Base-by-base conservation (phyloP, 1,140 invertebrate species). In the Sesamia nonagrioides region DNA sequence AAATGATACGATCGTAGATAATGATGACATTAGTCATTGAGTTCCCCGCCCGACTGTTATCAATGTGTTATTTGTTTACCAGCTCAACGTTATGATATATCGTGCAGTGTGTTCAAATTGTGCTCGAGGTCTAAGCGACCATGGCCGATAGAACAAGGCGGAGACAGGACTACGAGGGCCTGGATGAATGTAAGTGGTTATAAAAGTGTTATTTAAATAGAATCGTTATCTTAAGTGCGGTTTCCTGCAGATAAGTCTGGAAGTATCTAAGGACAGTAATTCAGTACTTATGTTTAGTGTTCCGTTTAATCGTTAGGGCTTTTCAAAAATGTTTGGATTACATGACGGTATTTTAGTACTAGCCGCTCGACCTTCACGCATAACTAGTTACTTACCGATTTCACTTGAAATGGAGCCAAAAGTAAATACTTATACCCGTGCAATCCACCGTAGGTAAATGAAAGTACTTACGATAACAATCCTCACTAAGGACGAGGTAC, bases 41-140 rank as follows among this genome's bases (percentile, higher is more conserved):
- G 42, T 45, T 33, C n/a, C 6, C 35, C n/a, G 17, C 8, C 6
- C 21, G 11, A 13, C 42, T 6, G 17, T 68, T 13, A 68, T 68
- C 37, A 42, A 15, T 15, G n/a, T 18, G n/a, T 42, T 40, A 68
- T 68, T 68, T 68, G 63, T 68, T 68, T 68, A 68, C 63, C 63
- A 68, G 42, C 37, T 37, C 11, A 42, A 8, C 42, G 37, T 63
- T n/a, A n/a, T 63, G 35, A 33, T 21, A 58, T 58, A 3, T 13
- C 3, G 11, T 33, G 18, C 7, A 11, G 56, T 35, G 56, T 33
- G 33, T 21, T 27, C 54, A 6, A 7, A 33, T 56, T 61, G 35
- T 56, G 54, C 27, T 4, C 17, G 52, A 9, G 7, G 60, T 63
- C 35, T 7, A 8, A 42, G 60, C 21, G 33, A 42, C 6, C 37